Conservation (phyloP, 1,140 invertebrate species). For the Drosophila busckii region DNA sequence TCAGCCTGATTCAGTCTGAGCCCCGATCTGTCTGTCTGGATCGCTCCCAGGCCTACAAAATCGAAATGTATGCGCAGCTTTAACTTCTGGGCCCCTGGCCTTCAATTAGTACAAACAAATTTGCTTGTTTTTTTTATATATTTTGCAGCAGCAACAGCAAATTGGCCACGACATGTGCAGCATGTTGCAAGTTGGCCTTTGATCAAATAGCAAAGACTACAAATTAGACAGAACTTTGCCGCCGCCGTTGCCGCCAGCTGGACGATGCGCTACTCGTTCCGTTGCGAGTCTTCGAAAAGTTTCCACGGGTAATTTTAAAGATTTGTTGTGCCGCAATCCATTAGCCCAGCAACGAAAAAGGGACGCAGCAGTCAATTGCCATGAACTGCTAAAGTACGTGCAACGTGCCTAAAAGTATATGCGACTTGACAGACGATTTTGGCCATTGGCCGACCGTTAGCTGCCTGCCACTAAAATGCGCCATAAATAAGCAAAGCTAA, state of each 20-base stretch:
- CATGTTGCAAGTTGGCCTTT: conserved; percentile 55
- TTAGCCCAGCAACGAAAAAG: conserved; percentile 40
- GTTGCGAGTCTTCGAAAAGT: conserved; percentile 33
- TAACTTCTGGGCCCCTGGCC: conserved; percentile 20
- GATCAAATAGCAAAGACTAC: conserved; percentile 70
- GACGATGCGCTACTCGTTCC: neutral
- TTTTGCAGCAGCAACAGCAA: conserved; percentile 26
- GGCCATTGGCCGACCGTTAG: conserved; percentile 51
- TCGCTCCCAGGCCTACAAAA: conserved; percentile 12
- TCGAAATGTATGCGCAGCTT: neutral
- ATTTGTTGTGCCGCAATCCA: conserved; percentile 75
- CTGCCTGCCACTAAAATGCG: conserved; percentile 47
- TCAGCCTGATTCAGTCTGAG: conserved; percentile 52
- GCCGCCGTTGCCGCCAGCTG: conserved; percentile 46
- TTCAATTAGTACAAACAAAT: conserved; percentile 73
- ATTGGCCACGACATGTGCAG: conserved; percentile 56
- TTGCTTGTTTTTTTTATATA: too few species aligned
- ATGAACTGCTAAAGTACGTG: conserved; percentile 10
- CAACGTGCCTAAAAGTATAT: neutral
- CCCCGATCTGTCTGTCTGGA: conserved; percentile 69
- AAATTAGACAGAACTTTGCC: conserved; percentile 58
- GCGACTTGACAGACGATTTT: conserved; percentile 41
- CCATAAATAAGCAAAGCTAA: conserved; percentile 69
- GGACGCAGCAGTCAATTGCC: conserved; percentile 26
- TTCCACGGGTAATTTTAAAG: conserved; percentile 71